Conservation (phyloP, 1,140 invertebrate species). For the Heliconius congener region DNA sequence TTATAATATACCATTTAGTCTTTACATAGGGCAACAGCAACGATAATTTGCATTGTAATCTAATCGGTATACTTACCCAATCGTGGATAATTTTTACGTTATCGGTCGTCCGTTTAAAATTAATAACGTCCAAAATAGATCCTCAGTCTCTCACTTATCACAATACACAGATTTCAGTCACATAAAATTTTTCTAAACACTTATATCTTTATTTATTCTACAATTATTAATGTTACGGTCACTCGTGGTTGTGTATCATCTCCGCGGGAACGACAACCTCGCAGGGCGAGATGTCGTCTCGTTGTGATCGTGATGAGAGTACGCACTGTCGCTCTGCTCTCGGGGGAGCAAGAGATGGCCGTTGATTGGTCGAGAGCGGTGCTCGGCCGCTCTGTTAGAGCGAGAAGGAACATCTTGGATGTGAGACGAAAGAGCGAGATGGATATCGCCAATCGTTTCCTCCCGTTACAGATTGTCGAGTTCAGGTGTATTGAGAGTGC, state of each 20-base stretch:
- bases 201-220: constrained; percentile 35
- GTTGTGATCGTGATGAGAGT: constrained; percentile 78
- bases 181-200: constrained; percentile 54
- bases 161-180: constrained; percentile 69
- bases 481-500: constrained; percentile 73
- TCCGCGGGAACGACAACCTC: constrained; percentile 73
- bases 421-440: constrained; percentile 65
- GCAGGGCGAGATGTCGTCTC: constrained; percentile 78
- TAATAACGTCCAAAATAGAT: constrained; percentile 55
- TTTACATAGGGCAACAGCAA: constrained; percentile 60
- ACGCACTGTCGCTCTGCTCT: constrained; percentile 81
- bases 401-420: constrained; percentile 70
- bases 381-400: constrained; percentile 67
- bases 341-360: constrained; percentile 79
- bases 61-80: constrained; percentile 80
- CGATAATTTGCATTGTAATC: constrained; percentile 80
- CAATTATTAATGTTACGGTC: constrained; percentile 31
- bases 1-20: constrained; percentile 50
- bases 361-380: constrained; percentile 75
- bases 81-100: constrained; percentile 77
- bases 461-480: constrained; percentile 69
- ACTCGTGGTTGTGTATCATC: constrained; percentile 61
- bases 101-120: constrained; percentile 61
- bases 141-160: constrained; percentile 73
- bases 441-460: constrained; percentile 65